Evolutionary conservation across 2,113 vertebrate species (phyloP).

Genomic region (Emydura subglobosa): DNA sequence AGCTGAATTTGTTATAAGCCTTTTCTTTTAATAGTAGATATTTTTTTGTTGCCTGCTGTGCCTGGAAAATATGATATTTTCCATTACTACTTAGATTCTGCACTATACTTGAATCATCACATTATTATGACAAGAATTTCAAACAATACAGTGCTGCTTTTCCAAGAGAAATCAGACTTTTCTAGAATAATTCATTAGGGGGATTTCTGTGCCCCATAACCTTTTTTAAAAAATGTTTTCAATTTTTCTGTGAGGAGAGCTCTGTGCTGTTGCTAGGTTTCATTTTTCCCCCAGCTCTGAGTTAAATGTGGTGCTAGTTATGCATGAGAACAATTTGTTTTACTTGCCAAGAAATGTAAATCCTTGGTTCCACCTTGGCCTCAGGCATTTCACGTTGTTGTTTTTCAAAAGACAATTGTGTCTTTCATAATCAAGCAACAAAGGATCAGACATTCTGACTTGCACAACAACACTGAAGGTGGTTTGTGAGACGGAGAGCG

Average conservation of each 20-base stretch:
- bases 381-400: conserved; percentile 53
- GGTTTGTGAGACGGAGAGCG: conserved; percentile 47
- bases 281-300: conserved; percentile 28
- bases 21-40: neutral
- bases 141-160: conserved; percentile 39
- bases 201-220: conserved; percentile 38
- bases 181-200: conserved; percentile 62
- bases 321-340: conserved; percentile 44
- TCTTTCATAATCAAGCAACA: conserved; percentile 55
- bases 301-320: conserved; percentile 57
- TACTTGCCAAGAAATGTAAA: conserved; percentile 54
- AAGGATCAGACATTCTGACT: conserved; percentile 56
- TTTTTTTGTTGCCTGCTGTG: conserved; percentile 50
- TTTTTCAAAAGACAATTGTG: conserved; percentile 49
- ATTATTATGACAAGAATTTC: conserved; percentile 62
- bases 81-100: neutral
- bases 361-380: conserved; percentile 49
- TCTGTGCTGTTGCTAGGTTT: conserved; percentile 35
- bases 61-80: conserved; percentile 55
- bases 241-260: neutral
- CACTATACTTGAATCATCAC: conserved; percentile 27
- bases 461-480: neutral
- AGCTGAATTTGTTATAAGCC: neutral
- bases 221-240: conserved; percentile 28
- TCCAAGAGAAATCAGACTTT: conserved; percentile 51